A percentile compares a stretch with the other conserved stretches of the same genome.
phyloP scores from a whole-genome alignment of 2,888 invertebrate genomes.

The Orthosia gothica region DNA sequence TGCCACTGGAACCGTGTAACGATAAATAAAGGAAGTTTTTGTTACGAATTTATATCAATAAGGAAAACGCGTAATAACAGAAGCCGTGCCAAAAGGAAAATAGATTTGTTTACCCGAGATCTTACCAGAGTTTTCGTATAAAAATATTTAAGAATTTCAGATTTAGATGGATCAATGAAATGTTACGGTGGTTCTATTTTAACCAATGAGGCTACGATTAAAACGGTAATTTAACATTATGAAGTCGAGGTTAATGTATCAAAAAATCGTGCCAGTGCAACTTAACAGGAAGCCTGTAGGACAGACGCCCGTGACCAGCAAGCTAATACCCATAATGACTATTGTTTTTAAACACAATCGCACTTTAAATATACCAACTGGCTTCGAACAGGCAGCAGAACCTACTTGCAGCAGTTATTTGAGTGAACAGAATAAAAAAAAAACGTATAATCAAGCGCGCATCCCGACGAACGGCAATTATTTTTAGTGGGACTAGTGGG shows the following conservation, averaged over 20 bases:
- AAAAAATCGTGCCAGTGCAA: constrained; percentile 73
- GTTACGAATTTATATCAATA: constrained; percentile 42
- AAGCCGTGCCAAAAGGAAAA: constrained; percentile 45
- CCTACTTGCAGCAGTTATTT: constrained; percentile 63
- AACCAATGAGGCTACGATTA: constrained; percentile 18
- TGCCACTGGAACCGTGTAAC: constrained; percentile 27
- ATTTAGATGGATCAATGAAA: constrained; percentile 14
- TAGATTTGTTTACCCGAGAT: constrained; percentile 43
- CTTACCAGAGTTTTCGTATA: constrained; percentile 25
- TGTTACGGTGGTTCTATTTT: background rate
- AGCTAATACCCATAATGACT: constrained; percentile 75
- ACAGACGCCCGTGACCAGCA: constrained; percentile 77
- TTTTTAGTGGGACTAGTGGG: constrained; percentile 83
- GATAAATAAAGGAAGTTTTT: constrained; percentile 45
- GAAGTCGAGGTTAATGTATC: constrained; percentile 78
- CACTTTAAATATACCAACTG: constrained; percentile 57
- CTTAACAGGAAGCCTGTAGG: constrained; percentile 84
- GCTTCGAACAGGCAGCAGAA: constrained; percentile 55
- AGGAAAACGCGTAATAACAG: constrained; percentile 55
- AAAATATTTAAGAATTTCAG: constrained; percentile 25
- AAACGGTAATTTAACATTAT: constrained; percentile 63
- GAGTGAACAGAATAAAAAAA: constrained; percentile 64
- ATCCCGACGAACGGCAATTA: constrained; percentile 66
- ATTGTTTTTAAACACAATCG: constrained; percentile 76
- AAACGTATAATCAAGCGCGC: constrained; percentile 56